Base-by-base conservation (phyloP, 1,140 invertebrate genomes). In the Amyelois transitella region DNA sequence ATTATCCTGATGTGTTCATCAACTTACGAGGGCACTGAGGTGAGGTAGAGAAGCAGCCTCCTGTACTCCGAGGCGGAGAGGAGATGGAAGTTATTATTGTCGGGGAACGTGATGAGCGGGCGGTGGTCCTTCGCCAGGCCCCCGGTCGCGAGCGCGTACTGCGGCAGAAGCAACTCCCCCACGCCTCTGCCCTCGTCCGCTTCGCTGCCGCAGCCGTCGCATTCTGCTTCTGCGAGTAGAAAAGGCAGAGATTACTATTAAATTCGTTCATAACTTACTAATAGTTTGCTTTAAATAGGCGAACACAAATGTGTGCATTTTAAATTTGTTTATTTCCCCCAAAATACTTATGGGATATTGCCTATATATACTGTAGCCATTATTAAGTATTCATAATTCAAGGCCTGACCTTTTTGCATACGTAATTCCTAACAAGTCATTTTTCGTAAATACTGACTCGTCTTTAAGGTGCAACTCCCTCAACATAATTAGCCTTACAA, bases 31-130 rank as follows among this genome's bases (percentile, higher is more conserved):
- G 97, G 96, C 67, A 99, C 95, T 75, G 96, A 96, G 58, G 96
- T 96, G 72, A 99, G 93, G 91, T 98, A 99, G 69, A 96, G 91
- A 84, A 98, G 94, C 60, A 99, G 92, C 79, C 96, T 94, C 75
- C 95, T 93, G 89, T 98, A 99, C 75, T 98, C 96, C 44, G 93
- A 91, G 71, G 97, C 95, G 24, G 91, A 91, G 38, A 99, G 89
- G 48, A 93, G 90, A 72, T 95, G 92, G 85, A 96, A 96, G 88
- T 95, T 96, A 72, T 94, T 93, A 77, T 95, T 92, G 89, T 98
- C 97, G 45, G 97, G 96, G 89, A 99, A 97, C 58, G 96, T 97
- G 69, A 99, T 94, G 63, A 99, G 92, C 12, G 97, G 96, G 74
- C 95, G 96, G 64, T 97, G 96, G 81, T 98, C 96, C 63, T 91